These are phyloP conservation scores for Gymnoscopelus braueri DNA, from an alignment of 2,797 vertebrate genomes.

Conservation along the genomic window DNA sequence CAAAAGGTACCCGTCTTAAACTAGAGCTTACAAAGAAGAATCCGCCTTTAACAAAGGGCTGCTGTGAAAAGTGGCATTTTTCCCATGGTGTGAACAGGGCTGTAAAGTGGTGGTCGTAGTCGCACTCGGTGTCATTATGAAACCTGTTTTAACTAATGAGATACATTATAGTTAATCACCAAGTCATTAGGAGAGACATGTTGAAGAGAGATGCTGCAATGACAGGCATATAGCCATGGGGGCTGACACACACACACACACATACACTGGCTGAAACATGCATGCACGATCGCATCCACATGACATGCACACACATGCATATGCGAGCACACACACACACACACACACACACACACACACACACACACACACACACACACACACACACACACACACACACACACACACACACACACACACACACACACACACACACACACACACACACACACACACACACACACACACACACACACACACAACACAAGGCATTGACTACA, in stretches of 20 bases:
- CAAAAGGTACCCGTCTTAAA: not conserved
- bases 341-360: conserved; percentile 12
- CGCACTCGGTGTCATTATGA: conserved; percentile 51
- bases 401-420: not conserved
- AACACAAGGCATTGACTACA: conserved; percentile 12
- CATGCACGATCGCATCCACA: too few relatives aligned
- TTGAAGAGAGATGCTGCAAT: conserved; percentile 53
- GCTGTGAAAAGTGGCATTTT: conserved; percentile 38
- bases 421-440: conserved; percentile 26
- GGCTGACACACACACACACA: conserved; percentile 15
- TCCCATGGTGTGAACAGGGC: conserved; percentile 6
- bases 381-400: conserved; percentile 17
- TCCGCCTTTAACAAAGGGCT: not conserved
- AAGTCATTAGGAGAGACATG: conserved; percentile 66
- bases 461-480: conserved; percentile 6
- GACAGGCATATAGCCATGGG: conserved; percentile 7
- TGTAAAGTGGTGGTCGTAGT: conserved; percentile 28
- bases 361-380: conserved; percentile 18
- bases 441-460: conserved; percentile 7
- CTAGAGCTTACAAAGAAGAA: not conserved
- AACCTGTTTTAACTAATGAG: conserved; percentile 77
- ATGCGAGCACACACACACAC: not conserved
- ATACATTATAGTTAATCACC: conserved; percentile 76
- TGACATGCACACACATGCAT: conserved; percentile 9
- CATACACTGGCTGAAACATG: too few relatives aligned